Conservation (phyloP, 2,888 invertebrate species). For the Drosophila paucipuncta region DNA sequence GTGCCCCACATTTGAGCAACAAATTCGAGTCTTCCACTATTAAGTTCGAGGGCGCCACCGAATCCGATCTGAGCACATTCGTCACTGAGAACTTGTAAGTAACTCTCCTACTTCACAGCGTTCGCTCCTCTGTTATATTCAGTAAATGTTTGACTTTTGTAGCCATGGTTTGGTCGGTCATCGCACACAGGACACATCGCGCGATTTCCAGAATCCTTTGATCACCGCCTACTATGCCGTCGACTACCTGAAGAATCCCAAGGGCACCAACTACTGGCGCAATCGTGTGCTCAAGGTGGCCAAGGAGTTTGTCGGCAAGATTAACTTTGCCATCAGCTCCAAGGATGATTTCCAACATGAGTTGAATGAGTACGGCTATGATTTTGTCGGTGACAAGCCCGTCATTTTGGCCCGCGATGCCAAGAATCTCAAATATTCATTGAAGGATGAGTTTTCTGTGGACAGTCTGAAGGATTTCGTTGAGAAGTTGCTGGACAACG, state of each 20-base stretch:
- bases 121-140: not conserved
- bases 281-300: constrained; percentile 95
- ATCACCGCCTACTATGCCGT: constrained; percentile 97
- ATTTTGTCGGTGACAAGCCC: constrained; percentile 95
- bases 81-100: constrained; percentile 93
- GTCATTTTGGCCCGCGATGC: constrained; percentile 93
- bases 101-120: not conserved
- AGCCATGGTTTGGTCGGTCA: constrained; percentile 97
- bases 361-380: constrained; percentile 96
- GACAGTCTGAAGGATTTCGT: constrained; percentile 94
- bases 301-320: constrained; percentile 85
- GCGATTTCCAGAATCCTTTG: constrained; percentile 95
- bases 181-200: constrained; percentile 93
- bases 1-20: constrained; percentile 95
- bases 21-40: constrained; percentile 95
- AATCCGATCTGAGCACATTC: constrained; percentile 91
- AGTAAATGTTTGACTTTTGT: constrained; percentile 44
- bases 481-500: constrained; percentile 92
- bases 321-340: constrained; percentile 95
- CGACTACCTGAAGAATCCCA: constrained; percentile 98
- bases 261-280: constrained; percentile 99
- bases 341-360: constrained; percentile 98
- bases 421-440: constrained; percentile 94
- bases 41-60: constrained; percentile 90
- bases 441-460: constrained; percentile 95